Conservation (phyloP, 2,888 invertebrate genomes). For the Nomada fucata region DNA sequence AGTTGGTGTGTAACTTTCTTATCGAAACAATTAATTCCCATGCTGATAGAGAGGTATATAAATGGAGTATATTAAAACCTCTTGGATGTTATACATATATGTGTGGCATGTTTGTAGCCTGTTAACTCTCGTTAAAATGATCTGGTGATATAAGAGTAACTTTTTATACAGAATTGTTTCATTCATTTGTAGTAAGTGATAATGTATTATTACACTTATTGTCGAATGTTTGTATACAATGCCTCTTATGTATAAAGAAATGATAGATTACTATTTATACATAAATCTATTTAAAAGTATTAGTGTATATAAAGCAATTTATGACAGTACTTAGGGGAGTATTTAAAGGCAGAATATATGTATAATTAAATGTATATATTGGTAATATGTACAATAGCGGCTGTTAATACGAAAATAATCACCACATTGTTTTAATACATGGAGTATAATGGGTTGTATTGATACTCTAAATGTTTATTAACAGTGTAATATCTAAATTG, state of each 20-base stretch:
- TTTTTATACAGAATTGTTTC: conserved; percentile 6
- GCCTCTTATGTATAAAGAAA: not conserved
- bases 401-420: not conserved
- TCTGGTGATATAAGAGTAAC: conserved; percentile 40
- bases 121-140: conserved; percentile 51
- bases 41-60: conserved; percentile 47
- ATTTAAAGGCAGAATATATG: not conserved
- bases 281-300: conserved; percentile 18
- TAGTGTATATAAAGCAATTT: not conserved
- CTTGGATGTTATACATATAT: conserved; percentile 53
- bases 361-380: not conserved
- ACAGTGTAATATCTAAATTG: conserved; percentile 57
- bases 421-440: conserved; percentile 48
- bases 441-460: conserved; percentile 45
- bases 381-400: not conserved
- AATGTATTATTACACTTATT: not conserved
- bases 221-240: not conserved
- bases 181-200: conserved; percentile 2
- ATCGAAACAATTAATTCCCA: conserved; percentile 51
- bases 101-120: conserved; percentile 59
- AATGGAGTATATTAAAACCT: conserved; percentile 42
- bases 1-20: conserved; percentile 56
- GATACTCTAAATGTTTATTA: conserved; percentile 55
- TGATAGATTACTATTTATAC: conserved; percentile 7
- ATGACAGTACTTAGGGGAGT: not conserved